Evolutionary conservation across 2,888 invertebrate species (phyloP).

Genomic region (Lycaena phlaeas): DNA sequence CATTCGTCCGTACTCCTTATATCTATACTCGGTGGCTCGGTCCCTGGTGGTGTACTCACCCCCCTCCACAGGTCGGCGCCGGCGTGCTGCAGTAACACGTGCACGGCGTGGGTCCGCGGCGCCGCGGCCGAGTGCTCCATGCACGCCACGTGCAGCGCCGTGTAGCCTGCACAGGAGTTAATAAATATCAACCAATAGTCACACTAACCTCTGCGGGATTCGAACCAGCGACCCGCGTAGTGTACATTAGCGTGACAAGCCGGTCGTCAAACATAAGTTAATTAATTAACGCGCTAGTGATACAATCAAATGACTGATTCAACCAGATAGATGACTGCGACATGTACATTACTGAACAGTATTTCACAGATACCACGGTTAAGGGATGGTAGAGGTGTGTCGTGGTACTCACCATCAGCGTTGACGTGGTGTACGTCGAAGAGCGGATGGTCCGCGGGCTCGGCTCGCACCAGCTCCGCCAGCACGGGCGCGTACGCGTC

Average conservation of each 20-base stretch:
- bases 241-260: too few species aligned
- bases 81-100: constrained; percentile 49
- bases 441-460: constrained; percentile 26
- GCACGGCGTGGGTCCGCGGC: constrained; percentile 34
- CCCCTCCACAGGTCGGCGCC: constrained; percentile 46
- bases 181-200: neutral
- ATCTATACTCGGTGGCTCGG: too few species aligned
- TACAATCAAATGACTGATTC: too few species aligned
- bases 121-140: constrained; percentile 33
- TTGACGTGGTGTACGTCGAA: constrained; percentile 47
- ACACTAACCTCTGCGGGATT: too few species aligned
- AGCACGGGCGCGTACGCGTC: constrained; percentile 35
- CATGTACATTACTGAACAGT: too few species aligned
- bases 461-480: constrained; percentile 29
- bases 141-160: constrained; percentile 57
- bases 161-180: constrained; percentile 36
- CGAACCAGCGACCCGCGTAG: too few species aligned
- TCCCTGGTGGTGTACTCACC: constrained; percentile 42
- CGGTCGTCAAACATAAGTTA: too few species aligned
- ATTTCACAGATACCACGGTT: too few species aligned
- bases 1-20: too few species aligned
- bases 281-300: too few species aligned
- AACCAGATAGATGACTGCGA: too few species aligned
- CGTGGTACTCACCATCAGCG: constrained; percentile 45
- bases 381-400: too few species aligned